phyloP scores from a whole-genome alignment of 2,888 invertebrate species.

The Venusia cambrica region DNA sequence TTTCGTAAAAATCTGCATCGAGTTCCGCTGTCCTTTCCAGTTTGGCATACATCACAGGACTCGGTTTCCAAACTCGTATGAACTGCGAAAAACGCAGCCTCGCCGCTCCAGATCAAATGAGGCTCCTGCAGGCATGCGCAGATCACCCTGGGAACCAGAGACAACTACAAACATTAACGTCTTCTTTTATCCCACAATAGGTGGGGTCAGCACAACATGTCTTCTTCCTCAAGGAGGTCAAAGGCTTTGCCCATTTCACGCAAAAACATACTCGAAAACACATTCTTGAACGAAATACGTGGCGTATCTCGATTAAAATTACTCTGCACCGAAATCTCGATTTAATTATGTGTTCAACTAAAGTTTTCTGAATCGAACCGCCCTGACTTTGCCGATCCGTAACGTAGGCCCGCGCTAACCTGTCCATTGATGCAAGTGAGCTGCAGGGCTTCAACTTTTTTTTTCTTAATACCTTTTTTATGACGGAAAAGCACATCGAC shows the following conservation, averaged over 20 bases:
- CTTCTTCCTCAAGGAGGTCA: too few relatives aligned
- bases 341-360: constrained; percentile 47
- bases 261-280: too few relatives aligned
- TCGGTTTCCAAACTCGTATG: constrained; percentile 46
- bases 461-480: not conserved
- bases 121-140: constrained; percentile 39
- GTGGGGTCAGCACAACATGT: too few relatives aligned
- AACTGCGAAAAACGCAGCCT: constrained; percentile 38
- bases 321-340: constrained; percentile 16
- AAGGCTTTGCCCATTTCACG: too few relatives aligned
- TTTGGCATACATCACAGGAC: constrained; percentile 39
- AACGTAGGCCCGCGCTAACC: not conserved
- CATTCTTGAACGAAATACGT: not conserved
- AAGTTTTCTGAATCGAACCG: constrained; percentile 12
- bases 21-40: constrained; percentile 14
- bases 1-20: too few relatives aligned
- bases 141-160: constrained; percentile 3
- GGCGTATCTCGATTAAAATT: not conserved
- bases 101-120: constrained; percentile 72
- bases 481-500: too few relatives aligned
- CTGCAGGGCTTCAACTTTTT: not conserved
- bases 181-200: too few relatives aligned
- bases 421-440: constrained; percentile 6
- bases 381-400: not conserved
- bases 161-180: too few relatives aligned